Evolutionary conservation across 2,113 vertebrate genomes (phyloP).

Genomic region (Lipotes vexillifer): DNA sequence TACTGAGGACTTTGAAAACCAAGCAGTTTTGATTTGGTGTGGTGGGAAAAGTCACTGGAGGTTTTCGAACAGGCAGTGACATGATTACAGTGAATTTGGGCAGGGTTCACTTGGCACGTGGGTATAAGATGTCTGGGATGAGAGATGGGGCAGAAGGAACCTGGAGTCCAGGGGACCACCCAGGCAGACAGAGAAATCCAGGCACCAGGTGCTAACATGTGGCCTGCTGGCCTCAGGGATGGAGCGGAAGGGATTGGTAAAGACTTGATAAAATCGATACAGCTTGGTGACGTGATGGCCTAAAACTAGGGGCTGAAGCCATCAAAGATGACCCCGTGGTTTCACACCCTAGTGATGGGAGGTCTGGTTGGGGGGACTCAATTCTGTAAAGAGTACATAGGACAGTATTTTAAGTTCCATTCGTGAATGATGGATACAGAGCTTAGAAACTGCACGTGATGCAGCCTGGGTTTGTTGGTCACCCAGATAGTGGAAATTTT

Average conservation of each 20-base stretch:
- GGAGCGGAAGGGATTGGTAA: neutral
- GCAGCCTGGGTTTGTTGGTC: neutral
- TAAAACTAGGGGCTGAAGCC: neutral
- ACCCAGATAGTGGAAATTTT: neutral
- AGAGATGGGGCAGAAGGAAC: neutral
- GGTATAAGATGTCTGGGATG: neutral
- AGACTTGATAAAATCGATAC: neutral
- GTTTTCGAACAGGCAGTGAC: neutral
- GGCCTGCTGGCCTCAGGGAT: neutral
- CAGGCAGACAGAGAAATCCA: neutral
- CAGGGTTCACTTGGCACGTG: neutral
- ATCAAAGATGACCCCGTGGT: rapidly evolving
- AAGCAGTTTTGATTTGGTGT: neutral
- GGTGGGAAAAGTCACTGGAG: neutral
- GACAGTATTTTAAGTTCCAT: neutral
- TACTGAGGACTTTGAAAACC: neutral
- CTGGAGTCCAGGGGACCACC: neutral
- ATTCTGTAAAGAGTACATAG: neutral
- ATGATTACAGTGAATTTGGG: neutral
- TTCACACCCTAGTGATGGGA: neutral
- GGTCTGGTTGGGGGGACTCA: neutral
- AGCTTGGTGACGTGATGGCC: neutral
- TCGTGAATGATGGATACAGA: neutral
- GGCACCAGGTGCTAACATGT: neutral
- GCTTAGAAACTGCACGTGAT: neutral